Conservation (phyloP, 2,888 invertebrate species). For the Tetragnatha montana region DNA sequence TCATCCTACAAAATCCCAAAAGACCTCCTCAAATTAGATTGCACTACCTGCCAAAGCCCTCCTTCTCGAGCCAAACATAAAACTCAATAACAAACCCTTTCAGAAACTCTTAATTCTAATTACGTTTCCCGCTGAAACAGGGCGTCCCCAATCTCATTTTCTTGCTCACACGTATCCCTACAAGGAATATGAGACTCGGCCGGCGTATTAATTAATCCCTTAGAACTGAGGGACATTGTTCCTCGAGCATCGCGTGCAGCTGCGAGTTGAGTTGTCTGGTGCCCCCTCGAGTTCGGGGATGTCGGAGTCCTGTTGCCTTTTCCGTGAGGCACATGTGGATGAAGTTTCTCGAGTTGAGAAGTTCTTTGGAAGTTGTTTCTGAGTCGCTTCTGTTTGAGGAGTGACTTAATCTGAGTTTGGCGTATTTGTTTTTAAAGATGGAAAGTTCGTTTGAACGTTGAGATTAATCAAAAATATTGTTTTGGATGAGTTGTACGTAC, state of each 20-base stretch:
- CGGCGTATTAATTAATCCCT: conserved; percentile 28
- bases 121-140: neutral
- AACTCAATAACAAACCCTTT: conserved; percentile 6
- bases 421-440: neutral
- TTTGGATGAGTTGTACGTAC: too few species aligned
- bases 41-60: neutral
- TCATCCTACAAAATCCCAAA: too few species aligned
- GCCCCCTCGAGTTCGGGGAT: conserved; percentile 1
- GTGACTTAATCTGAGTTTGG: neutral
- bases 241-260: conserved; percentile 24
- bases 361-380: neutral
- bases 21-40: too few species aligned
- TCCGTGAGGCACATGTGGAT: neutral
- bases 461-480: too few species aligned
- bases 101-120: conserved; percentile 9
- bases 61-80: neutral
- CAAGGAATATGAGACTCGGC: conserved; percentile 1
- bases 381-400: neutral
- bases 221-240: conserved; percentile 9
- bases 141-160: neutral
- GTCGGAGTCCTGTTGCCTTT: neutral
- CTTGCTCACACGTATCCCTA: conserved; percentile 2
- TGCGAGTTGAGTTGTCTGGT: neutral
- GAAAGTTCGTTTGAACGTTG: too few species aligned
- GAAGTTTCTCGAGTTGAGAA: neutral